Evolutionary conservation across 1,140 invertebrate genomes (phyloP), one percentile per base, ranked within the genome.

Genomic region (Bilobella aurantiaca): DNA sequence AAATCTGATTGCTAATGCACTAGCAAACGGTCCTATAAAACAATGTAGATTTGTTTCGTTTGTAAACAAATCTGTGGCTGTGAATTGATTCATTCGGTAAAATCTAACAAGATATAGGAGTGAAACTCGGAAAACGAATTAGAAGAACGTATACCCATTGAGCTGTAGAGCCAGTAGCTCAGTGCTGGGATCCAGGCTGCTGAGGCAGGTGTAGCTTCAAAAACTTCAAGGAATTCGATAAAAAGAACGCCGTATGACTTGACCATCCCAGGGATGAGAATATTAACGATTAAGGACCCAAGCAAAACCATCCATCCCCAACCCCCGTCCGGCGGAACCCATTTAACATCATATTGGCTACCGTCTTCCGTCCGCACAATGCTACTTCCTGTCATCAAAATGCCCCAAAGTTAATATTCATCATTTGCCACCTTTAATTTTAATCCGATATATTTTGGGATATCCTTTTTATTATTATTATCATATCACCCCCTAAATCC

Each of bases 201-300:
- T n/a, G 83, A 80, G 0, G 86, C 81, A 1, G 85, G 81, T 8
- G 84, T 81, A 0, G 87, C 82, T 14, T 89, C 73, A 70, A 90
- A 91, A 1, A 85, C 85, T 70, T 87, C 84, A 49, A 87, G 77
- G 75, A 91, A 89, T 74, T 90, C 88, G 30, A 88, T 83, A 72
- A 90, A 86, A 0, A 91, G 77, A 0, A 92, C 87, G 27, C 90
- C 89, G 74, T 91, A 92, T 23, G 88, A 91, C 75, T 92, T 91
- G 21, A 91, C 84, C 1, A 86, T 89, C 25, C 90, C 88, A 5
- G 89, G 89, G 42, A 91, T 88, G 8, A 91, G 79, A 60, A 91
- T 83, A 74, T 91, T 91, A 31, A 90, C 88, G 73, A 89, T 77
- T 47, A 89, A 87, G 1, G 87, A 84, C 2, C 89, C 89, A 64